Evolutionary conservation across 2,888 invertebrate genomes (phyloP), one percentile per base, ranked within the genome.

Genomic region (Nomada lathburiana): DNA sequence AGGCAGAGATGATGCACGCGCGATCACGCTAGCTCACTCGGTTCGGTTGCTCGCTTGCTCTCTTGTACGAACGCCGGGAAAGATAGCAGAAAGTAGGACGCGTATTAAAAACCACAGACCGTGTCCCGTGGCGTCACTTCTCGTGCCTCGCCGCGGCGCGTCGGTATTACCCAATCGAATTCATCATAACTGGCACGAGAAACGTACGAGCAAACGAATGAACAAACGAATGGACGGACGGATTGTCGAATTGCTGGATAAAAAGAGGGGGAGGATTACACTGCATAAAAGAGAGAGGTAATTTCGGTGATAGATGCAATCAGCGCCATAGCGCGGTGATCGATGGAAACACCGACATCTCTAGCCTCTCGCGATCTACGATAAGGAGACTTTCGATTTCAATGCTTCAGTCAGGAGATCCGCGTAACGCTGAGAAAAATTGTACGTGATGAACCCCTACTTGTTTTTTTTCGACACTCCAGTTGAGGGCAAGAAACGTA

Each of bases 31-130:
- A 76, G 72, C 76, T 82, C 80, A 69, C 76, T 84, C 64, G 71
- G 36, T 36, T 76, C 73, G 50, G 18, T 50, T 42, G 44, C 73
- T 70, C 59, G 36, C 68, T 76, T 42, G 53, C 44, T 74, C 59
- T 55, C 65, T 52, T 67, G 72, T 76, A 78, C 77, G 76, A 65
- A 72, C 84, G 85, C 75, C 83, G 74, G 85, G 86, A 88, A 89
- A 90, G 90, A 93, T 91, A 91, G 90, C 92, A 90, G 91, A 94
- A 94, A 94, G 94, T 94, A 93, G 94, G 93, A 93, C 94, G 92
- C 93, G 93, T 93, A 93, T 94, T 93, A 93, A 94, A 93, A 93
- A 93, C 93, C 93, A 92, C 93, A 92, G 91, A 91, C 91, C 92
- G 90, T 93, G 91, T 92, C 92, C 91, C 91, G 92, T 91, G 92